Evolutionary conservation across 2,888 invertebrate species (phyloP), one percentile per base, ranked within the genome.

Genomic region (Heliconius hortense): DNA sequence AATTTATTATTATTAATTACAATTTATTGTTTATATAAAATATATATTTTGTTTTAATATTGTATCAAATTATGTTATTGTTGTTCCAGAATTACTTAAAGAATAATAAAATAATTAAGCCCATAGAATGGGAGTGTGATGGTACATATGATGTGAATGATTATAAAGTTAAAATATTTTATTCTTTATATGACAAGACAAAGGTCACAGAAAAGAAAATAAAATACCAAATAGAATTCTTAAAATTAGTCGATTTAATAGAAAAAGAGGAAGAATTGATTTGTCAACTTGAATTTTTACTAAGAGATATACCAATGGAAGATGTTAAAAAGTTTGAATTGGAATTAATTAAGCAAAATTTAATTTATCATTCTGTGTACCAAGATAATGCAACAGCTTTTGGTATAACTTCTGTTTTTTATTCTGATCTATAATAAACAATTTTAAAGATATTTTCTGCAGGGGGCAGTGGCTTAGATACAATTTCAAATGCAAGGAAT

Each of bases 261-360:
- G 72, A 78, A 35, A 72, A 80, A 43, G 80, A 83, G 39, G 62
- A 70, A 35, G 76, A 81, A 21, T 66, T 82, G 24, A 81, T 84
- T 70, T 80, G 82, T 68, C 81, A 83, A 77, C 77, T 85, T 11
- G 85, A 85, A 70, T 81, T 71, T 66, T 76, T 81, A 26, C 77
- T 81, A 31, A 78, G 84, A 35, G 77, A 80, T 7, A 81, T 75
- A 53, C 82, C 82, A 43, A 66, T 82, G 4, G 75, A 79, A 21
- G 79, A 82, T 59, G 78, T 77, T 5, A 79, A 79, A 71, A 71
- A 77, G 43, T 62, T 78, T 60, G 83, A 84, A 59, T 79, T 84
- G n/a, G 77, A 82, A 35, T 71, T 85, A 35, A 80, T 85, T 13
- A 75, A 68, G 8, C 79, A 82, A 60, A 78, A 82, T 67, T 72